Base-by-base conservation (phyloP, 2,888 invertebrate species). In the Latrodectus elegans region DNA sequence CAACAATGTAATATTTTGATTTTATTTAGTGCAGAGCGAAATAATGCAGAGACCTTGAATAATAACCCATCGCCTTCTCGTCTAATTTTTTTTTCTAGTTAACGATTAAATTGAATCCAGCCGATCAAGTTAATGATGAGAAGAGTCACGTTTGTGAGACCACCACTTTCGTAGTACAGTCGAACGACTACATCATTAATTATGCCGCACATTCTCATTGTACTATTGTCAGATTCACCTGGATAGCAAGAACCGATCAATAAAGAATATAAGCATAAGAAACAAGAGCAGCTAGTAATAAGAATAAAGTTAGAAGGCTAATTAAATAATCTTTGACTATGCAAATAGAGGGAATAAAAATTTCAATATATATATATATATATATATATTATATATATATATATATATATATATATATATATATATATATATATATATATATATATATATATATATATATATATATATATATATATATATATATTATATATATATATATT, bases 1-100 rank as follows among this genome's bases (percentile, higher is more conserved):
- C 60, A 60, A 60, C 60, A 60, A 60, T 60, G 60, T 60, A n/a
- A 60, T 60, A 60, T 60, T 60, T 60, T 60, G 60, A 60, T 60
- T 60, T 60, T n/a, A 60, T 60, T n/a, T n/a, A 60, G 60, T 60
- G 12, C n/a, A n/a, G 60, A 12, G 60, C 8, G 60, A 12, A 60
- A n/a, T 60, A 60, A 60, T 60, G 60, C 60, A 6, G n/a, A 8
- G 60, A 60, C 60, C 60, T 60, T 60, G 60, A 60, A 60, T 60
- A 60, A 60, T 60, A 60, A 60, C 60, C 38, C 60, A 60, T 60
- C 60, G 60, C 60, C 60, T 15, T 60, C 60, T 60, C 12, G n/a
- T 60, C 60, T 60, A 60, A 60, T 15, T 60, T 60, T 60, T 60
- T 38, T 38, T 38, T 38, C 38, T n/a, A 60, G n/a, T 15, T 22